Conservation (phyloP, 2,797 vertebrate genomes). For the Rhodeus uyekii region DNA sequence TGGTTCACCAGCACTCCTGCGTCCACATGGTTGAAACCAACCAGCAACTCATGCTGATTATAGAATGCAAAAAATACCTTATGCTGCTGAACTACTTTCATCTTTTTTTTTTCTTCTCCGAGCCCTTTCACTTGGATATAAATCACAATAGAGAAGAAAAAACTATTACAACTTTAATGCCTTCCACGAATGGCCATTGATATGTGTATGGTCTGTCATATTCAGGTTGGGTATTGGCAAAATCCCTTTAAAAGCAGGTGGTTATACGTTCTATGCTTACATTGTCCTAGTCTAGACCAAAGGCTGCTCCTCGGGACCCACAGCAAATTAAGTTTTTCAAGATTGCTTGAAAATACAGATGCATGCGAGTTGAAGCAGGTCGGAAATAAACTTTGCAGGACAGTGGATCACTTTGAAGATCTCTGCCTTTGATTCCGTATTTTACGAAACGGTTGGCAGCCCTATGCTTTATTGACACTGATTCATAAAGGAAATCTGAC, state of each 20-base stretch:
- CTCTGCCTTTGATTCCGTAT: not conserved
- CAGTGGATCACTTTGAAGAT: not conserved
- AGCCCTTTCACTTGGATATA: too few relatives aligned
- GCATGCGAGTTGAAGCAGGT: not conserved
- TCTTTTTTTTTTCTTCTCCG: not conserved
- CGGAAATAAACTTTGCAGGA: not conserved
- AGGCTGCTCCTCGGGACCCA: not conserved
- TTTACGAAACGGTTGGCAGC: not conserved
- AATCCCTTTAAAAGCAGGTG: not conserved
- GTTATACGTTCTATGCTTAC: not conserved
- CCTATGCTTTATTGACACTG: not conserved
- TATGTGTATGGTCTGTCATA: not conserved
- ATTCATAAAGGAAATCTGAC: constrained; percentile 66
- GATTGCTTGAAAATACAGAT: not conserved
- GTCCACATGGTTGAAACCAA: not conserved
- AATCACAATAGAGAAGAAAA: too few relatives aligned
- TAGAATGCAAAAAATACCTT: too few relatives aligned
- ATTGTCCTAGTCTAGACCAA: not conserved
- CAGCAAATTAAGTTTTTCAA: not conserved
- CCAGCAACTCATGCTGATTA: not conserved
- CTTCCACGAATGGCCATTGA: not conserved
- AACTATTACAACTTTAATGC: not conserved
- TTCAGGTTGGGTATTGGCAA: too few relatives aligned
- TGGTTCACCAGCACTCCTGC: not conserved
- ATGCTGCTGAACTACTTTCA: not conserved